Evolutionary conservation across 2,888 invertebrate species (phyloP), one percentile per base, ranked within the genome.

Genomic region (Drosophila buzzatii): DNA sequence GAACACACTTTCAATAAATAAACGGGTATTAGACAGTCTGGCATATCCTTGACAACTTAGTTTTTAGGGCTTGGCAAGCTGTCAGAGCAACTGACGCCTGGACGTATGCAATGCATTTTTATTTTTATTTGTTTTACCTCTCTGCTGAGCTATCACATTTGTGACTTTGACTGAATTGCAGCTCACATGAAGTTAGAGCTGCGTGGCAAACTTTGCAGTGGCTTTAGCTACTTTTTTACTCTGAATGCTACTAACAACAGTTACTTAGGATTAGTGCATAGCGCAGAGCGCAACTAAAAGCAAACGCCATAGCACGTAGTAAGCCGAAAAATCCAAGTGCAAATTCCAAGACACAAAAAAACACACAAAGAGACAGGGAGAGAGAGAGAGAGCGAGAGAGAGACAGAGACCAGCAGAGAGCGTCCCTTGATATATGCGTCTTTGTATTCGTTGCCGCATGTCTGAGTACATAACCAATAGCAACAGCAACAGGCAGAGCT

Each of bases 221-320:
- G 62, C 68, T 62, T 64, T 61, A 14, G 57, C 37, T 45, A 20
- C 49, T 56, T 56, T 73, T 37, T 55, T 39, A 16, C 55, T 41
- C n/a, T 49, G 41, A 61, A 47, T 70, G 71, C 70, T 56, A 67
- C 78, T 86, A 83, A 83, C 87, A 89, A 86, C 79, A 83, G 81
- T 85, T 85, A 85, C 84, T 89, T 86, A 83, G 89, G 76, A 89
- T 89, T 85, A 84, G 78, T 70, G 59, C 47, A 67, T 39, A 23
- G 80, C 67, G 78, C 71, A 73, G 53, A 80, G 73, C 81, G 71
- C 78, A 81, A 75, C 89, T 75, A 78, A 88, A 85, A 84, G 89
- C 86, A 89, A 89, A 89, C 73, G 86, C 84, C 86, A 72, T 47
- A 68, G 73, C 86, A 84, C 84, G 89, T 86, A 83, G 76, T 85